phyloP scores from a whole-genome alignment of 1,140 invertebrate genomes.

The Dendroctonus valens region DNA sequence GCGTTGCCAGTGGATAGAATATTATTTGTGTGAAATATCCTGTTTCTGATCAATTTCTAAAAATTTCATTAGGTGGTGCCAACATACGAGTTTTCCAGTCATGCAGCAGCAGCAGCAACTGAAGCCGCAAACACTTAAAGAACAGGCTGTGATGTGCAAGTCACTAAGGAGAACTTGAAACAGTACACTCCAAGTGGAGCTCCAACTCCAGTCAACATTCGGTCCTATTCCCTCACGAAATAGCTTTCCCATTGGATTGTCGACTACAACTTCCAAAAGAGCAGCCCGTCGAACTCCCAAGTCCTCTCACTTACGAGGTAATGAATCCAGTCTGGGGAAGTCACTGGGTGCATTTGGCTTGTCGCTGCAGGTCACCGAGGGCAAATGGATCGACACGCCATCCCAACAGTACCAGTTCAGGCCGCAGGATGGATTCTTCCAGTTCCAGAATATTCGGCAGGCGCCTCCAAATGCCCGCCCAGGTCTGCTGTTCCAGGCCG shows the following conservation, averaged over 20 bases:
- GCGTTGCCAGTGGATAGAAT: too few species aligned
- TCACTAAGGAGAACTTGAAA: conserved; percentile 48
- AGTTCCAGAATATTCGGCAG: conserved; percentile 17
- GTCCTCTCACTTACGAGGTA: conserved; percentile 46
- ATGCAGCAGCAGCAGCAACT: conserved; percentile 10
- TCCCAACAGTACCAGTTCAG: conserved; percentile 34
- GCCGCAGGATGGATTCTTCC: conserved; percentile 22
- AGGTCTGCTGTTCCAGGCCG: conserved; percentile 14
- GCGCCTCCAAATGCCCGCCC: conserved; percentile 16
- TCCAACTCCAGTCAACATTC: conserved; percentile 20
- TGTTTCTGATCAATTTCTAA: conserved; percentile 16
- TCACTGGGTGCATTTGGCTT: neutral
- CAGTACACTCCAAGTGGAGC: conserved; percentile 40
- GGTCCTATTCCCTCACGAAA: conserved; percentile 18
- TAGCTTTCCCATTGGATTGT: conserved; percentile 32
- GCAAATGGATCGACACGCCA: conserved; percentile 42
- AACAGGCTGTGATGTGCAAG: conserved; percentile 41
- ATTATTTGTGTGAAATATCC: conserved; percentile 1
- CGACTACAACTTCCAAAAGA: conserved; percentile 32
- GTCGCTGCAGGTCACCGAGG: conserved; percentile 24
- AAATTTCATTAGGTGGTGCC: conserved; percentile 20
- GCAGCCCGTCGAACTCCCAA: conserved; percentile 28
- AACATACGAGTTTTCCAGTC: conserved; percentile 25
- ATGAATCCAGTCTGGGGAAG: conserved; percentile 6
- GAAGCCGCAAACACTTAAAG: conserved; percentile 14